These are phyloP conservation scores for Leptobrachium ailaonicum DNA, from an alignment of 2,113 vertebrate genomes.

Conservation along the genomic window DNA sequence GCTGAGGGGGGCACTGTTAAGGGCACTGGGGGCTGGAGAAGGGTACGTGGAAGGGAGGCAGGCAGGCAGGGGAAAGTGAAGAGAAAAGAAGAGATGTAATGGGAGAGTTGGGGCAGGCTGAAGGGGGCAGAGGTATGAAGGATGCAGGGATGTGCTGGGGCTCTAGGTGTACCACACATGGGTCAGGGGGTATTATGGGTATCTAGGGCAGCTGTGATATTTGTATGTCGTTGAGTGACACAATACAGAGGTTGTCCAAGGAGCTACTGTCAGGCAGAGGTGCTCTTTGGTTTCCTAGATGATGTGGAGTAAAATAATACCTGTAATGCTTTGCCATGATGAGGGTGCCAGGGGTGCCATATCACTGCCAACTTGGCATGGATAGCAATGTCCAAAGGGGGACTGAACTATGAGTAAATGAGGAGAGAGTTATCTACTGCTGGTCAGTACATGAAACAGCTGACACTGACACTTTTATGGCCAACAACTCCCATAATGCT, in stretches of 20 bases:
- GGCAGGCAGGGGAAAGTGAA: neutral
- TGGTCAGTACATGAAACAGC: too few relatives aligned
- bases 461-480: too few relatives aligned
- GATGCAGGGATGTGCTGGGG: neutral
- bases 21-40: neutral
- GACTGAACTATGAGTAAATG: too few relatives aligned
- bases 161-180: conserved; percentile 28
- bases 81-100: neutral
- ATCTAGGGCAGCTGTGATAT: too few relatives aligned
- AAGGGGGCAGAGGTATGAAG: neutral
- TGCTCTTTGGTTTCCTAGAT: too few relatives aligned
- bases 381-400: too few relatives aligned
- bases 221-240: neutral
- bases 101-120: neutral
- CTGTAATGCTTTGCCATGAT: neutral
- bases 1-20: neutral
- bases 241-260: neutral
- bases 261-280: neutral
- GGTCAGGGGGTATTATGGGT: conserved; percentile 29
- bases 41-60: neutral
- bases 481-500: too few relatives aligned
- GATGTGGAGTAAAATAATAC: neutral
- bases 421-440: too few relatives aligned
- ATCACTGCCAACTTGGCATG: too few relatives aligned
- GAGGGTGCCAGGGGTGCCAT: neutral